Base-by-base conservation (phyloP, 2,797 vertebrate species). In the Sebastes goodei region DNA sequence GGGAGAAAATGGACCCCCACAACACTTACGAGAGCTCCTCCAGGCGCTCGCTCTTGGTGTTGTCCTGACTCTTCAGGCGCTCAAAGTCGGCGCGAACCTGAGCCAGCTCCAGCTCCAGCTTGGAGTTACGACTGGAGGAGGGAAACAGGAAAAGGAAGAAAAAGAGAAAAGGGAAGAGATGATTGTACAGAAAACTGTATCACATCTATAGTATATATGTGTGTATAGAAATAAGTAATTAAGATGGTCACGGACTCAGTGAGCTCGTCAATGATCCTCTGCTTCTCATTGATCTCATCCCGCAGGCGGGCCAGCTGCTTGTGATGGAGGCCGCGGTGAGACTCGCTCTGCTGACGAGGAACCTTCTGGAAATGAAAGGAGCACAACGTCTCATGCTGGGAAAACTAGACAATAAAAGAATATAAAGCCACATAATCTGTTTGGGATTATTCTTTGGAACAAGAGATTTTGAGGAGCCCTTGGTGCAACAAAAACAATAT, bases 211-310 rank as follows among this genome's bases (percentile, higher is more conserved):
- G 2, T 14, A 38, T 56, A 2, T 21, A 17, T 23, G 20, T 68
- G 35, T 60, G 29, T 59, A 67, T 25, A 59, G 4, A 60, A 33
- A 46, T 20, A 21, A 35, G 4, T n/a, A 21, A 64, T 61, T 20
- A 57, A 72, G 23, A 29, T 7, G 60, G 33, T 61, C 57, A 92
- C 97, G 90, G 82, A 98, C 98, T 99, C 97, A 17, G 96, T 96
- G 74, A 99, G 96, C 65, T 98, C 97, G 8, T 99, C 98, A 2
- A 99, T 98, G 85, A 96, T 94, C 88, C 97, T 97, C 92, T 99
- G 98, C 88, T 98, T 97, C 94, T 98, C 97, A 1, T 98, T 98
- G 92, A 98, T 98, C 94, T 98, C 98, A 5, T 99, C 97, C 17
- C 98, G 94, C 88, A 98, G 96, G 57, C 96, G 96, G 30, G 96